Base-by-base conservation (phyloP, 2,113 vertebrate genomes). In the Pelobates fuscus region DNA sequence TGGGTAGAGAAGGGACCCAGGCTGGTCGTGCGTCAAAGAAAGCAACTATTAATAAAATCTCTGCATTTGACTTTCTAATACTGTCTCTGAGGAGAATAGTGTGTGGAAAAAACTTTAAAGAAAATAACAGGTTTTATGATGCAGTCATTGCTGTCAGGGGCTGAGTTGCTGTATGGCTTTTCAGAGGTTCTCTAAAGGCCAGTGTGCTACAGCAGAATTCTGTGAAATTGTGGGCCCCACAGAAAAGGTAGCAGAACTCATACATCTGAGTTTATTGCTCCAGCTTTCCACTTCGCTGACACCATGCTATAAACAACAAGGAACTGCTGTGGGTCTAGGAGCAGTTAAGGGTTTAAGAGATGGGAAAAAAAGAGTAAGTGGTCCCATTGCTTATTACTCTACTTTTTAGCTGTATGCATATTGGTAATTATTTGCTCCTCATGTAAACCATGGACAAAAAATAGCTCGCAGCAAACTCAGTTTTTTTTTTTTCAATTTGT, bases 71-170 rank as follows among this genome's bases (percentile, higher is more conserved):
- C 57, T 73, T 85, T 84, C 79, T 85, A 82, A 81, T 86, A 78
- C 70, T 74, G 62, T 62, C 80, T 82, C 80, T 2, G 24, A 80
- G 67, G 69, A 81, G 27, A 75, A 24, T 63, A 67, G 55, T 70
- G 49, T 12, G 82, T 66, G 78, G 71, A 77, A 81, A 74, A 63
- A 7, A 67, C 11, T 18, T 25, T 46, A 67, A 67, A 25, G 49
- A 21, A 84, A 68, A n/a, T n/a, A n/a, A 27, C 17, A 62, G 69
- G 27, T 2, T 80, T 82, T 81, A 78, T 61, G 62, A 78, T 77
- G 68, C 77, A 83, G 77, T 84, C 79, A 81, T 78, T 87, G 54
- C 71, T 85, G 78, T 87, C 81, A n/a, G n/a, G n/a, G n/a, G n/a
- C n/a, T n/a, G n/a, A n/a, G n/a, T n/a, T n/a, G n/a, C n/a, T n/a